Base-by-base conservation (phyloP, 2,797 vertebrate genomes). In the Epinephelus awoara region DNA sequence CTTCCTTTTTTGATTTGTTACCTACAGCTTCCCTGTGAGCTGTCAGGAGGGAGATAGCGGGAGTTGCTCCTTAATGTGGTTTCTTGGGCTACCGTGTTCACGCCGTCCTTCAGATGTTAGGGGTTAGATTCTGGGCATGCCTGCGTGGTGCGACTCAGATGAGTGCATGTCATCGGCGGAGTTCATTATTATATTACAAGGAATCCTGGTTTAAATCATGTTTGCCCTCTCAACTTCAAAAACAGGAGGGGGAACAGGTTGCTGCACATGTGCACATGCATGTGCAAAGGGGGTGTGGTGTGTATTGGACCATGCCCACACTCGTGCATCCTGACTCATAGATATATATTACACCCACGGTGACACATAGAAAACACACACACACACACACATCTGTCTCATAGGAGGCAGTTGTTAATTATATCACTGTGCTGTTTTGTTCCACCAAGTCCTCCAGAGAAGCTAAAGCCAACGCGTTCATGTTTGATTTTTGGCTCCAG, bases 1-100 rank as follows among this genome's bases (percentile, higher is more conserved):
- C 91, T 91, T 93, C 86, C 91, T 89, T 93, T 91, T 94, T 94
- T 94, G 93, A 94, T 95, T 94, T 94, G 91, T 94, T 94, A 94
- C 94, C 94, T 92, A 81, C 85, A 87, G 91, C 84, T 83, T 92
- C 78, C 84, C 92, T 78, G 85, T 77, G 88, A 91, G 92, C 85
- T 87, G 91, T 88, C 80, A 69, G 72, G 56, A 49, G 72, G 73
- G 70, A 93, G 92, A 92, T 93, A 92, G 85, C n/a, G 19, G 68
- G 78, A 88, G 87, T 85, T 88, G 86, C 79, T 89, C 74, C 85
- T 90, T 88, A 86, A 89, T 88, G 82, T 74, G 74, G 57, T 87
- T 90, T 86, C 72, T 89, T 67, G 40, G 73, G 73, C 81, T 82
- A 56, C 76, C 61, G 50, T 84, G 80, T 90, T 89, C 80, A 77